Percentiles rank a stretch among this genome's conserved stretches.
phyloP scores from a whole-genome alignment of 2,888 invertebrate species.

The Gortyna flavago region DNA sequence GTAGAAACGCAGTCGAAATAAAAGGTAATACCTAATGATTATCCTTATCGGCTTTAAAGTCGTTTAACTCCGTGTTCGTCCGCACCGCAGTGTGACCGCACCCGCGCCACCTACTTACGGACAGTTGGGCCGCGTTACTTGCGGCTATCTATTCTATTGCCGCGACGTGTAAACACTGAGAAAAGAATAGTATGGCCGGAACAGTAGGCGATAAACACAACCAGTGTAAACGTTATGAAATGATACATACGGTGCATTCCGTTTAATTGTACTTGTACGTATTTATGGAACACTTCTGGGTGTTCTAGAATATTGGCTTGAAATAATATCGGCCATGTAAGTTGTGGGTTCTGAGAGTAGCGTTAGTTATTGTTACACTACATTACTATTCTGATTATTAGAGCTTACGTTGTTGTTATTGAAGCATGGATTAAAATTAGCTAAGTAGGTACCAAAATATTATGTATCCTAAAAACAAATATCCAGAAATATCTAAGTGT shows the following conservation, averaged over 20 bases:
- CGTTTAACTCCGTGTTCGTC: constrained; percentile 10
- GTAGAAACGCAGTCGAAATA: constrained; percentile 30
- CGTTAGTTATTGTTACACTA: constrained; percentile 15
- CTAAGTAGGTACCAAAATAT: not conserved
- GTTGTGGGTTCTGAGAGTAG: constrained; percentile 15
- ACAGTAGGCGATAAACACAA: constrained; percentile 81
- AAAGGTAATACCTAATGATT: constrained; percentile 45
- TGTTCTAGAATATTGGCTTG: constrained; percentile 57
- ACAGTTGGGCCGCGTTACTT: constrained; percentile 82
- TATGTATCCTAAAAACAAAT: not conserved
- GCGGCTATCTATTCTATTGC: constrained; percentile 79
- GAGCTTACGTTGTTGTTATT: not conserved
- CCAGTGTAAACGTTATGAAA: constrained; percentile 84
- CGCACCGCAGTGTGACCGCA: constrained; percentile 39
- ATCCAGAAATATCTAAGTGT: not conserved
- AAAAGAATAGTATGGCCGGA: constrained; percentile 85
- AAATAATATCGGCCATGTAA: constrained; percentile 37
- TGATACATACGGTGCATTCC: constrained; percentile 78
- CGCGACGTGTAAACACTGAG: constrained; percentile 80
- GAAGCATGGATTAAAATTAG: not conserved
- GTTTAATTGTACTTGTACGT: constrained; percentile 56
- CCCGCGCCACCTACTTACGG: constrained; percentile 63
- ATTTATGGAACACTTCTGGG: constrained; percentile 59
- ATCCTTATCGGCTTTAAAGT: constrained; percentile 24
- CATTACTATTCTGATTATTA: not conserved